These are phyloP conservation scores for Saxidomus purpurata DNA, from an alignment of 1,140 invertebrate genomes.

Conservation along the genomic window DNA sequence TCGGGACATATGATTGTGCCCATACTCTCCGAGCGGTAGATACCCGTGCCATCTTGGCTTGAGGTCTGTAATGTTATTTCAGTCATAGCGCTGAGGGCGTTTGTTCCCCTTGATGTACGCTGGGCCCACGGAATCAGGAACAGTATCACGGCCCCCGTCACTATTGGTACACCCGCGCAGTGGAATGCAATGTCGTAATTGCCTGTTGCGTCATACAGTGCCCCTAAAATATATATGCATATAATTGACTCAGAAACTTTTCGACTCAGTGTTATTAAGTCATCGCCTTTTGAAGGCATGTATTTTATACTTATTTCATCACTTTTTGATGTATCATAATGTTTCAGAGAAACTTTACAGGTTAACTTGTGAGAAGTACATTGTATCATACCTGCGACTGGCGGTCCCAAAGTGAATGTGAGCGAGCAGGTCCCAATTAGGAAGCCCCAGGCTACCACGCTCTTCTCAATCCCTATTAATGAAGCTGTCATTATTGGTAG, in stretches of 20 bases:
- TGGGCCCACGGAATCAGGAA: slow-evolving; percentile 89
- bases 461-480: slow-evolving; percentile 75
- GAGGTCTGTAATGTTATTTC: not conserved
- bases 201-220: slow-evolving; percentile 87
- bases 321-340: too few relatives aligned
- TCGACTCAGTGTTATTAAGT: too few relatives aligned
- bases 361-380: too few relatives aligned
- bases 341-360: too few relatives aligned
- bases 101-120: slow-evolving; percentile 65
- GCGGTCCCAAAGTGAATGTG: slow-evolving; percentile 81
- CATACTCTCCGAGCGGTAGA: not conserved
- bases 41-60: not conserved
- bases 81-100: not conserved
- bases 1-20: slow-evolving; percentile 23
- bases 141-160: slow-evolving; percentile 92
- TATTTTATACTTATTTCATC: too few relatives aligned
- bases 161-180: slow-evolving; percentile 93
- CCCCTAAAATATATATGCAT: slow-evolving; percentile 87
- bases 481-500: slow-evolving; percentile 78
- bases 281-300: too few relatives aligned
- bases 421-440: slow-evolving; percentile 76
- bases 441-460: slow-evolving; percentile 80
- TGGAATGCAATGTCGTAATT: slow-evolving; percentile 93
- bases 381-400: slow-evolving; percentile 75
- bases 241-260: too few relatives aligned